phyloP scores from a whole-genome alignment of 2,888 invertebrate species.

The Caenorhabditis drosophilae region DNA sequence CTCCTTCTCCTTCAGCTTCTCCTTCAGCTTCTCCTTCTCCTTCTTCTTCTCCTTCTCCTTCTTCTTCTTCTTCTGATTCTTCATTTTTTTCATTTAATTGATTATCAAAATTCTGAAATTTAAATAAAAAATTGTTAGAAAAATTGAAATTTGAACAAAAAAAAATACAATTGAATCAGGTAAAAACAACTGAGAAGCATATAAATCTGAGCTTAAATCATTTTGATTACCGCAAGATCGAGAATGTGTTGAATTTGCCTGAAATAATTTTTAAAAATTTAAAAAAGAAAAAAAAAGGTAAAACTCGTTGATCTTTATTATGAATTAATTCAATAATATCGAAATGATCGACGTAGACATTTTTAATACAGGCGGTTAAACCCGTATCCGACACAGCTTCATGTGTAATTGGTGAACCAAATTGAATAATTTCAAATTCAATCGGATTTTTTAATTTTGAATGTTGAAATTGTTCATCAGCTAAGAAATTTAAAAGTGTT shows the following conservation, averaged over 20 bases:
- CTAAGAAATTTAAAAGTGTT: slow-evolving; percentile 17
- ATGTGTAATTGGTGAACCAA: slow-evolving; percentile 28
- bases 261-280: no score
- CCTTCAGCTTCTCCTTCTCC: slow-evolving; percentile 7
- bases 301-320: slow-evolving; percentile 40
- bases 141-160: no score
- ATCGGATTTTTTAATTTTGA: slow-evolving; percentile 11
- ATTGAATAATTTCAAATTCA: slow-evolving; percentile 28
- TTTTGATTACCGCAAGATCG: no score
- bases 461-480: slow-evolving; percentile 16
- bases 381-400: slow-evolving; percentile 40
- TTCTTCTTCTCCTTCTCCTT: slow-evolving; percentile 5
- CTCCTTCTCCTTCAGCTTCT: slow-evolving; percentile 1
- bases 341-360: slow-evolving; percentile 44
- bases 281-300: neutral
- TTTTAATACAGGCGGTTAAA: slow-evolving; percentile 46
- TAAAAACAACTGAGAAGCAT: no score
- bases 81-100: no score
- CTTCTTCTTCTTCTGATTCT: neutral
- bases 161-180: no score
- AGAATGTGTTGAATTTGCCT: no score
- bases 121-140: no score
- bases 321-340: slow-evolving; percentile 41
- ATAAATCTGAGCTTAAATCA: no score
- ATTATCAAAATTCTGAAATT: no score